Base-by-base conservation (phyloP, 2,797 vertebrate genomes). In the Lithobates sylvaticus region DNA sequence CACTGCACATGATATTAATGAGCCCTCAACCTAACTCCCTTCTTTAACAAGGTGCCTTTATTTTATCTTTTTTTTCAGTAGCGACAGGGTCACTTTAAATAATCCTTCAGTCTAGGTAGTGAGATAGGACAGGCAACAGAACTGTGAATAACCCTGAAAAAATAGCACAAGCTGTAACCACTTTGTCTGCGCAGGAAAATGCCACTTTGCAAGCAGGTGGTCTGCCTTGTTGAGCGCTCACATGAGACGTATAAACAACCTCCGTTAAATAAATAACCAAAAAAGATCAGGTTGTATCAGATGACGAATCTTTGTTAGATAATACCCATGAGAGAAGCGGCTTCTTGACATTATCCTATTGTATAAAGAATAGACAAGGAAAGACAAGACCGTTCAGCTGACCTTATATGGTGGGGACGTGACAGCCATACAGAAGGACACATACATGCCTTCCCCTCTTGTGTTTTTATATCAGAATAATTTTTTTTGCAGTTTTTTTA, bases 271-370 rank as follows among this genome's bases (percentile, higher is more conserved):
- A 50, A 82, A 86, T 72, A 86, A 82, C 78, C 42, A 76, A 76
- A 86, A 69, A 67, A 67, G 73, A 81, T 77, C 79, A 78, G 85
- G 79, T 81, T 82, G 50, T 81, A 77, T 82, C 65, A 50, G 34
- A 72, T 86, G 67, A 76, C 65, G 81, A 77, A 81, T 72, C 74
- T 82, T 5, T 64, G 32, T 27, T 65, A 78, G 68, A 84, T 84
- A 76, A 84, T 76, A 69, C 61, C 44, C 82, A 42, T 69, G 82
- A 61, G 82, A 84, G 26, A 67, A 34, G 39, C 39, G 13, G 61
- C 64, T 67, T 76, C 39, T 69, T 76, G 73, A 69, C 29, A 4
- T 84, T 50, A 84, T 76, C 42, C 82, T 32, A 18, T 76, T 84
- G 61, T 69, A 76, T 47, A 76, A 76, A 29, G 44, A 65, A 44